Percentiles rank a stretch among this genome's conserved stretches.
Conservation (phyloP, 2,113 vertebrate species). For the Gymnobelideus leadbeateri region DNA sequence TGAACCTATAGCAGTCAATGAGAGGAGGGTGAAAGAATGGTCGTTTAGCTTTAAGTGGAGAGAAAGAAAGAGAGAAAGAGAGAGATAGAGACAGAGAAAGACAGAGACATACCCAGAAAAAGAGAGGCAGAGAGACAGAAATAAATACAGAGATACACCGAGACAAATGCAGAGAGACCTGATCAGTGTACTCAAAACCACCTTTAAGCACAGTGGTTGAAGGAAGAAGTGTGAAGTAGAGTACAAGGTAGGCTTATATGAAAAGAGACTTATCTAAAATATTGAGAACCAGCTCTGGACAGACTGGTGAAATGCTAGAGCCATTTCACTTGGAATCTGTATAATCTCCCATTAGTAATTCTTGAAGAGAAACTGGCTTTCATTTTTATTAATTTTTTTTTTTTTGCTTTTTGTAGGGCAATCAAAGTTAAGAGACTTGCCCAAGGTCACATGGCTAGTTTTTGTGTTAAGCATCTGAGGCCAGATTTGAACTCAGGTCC, state of each 20-base stretch:
- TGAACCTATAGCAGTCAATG: not conserved
- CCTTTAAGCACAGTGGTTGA: not conserved
- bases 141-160: not conserved
- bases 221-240: not conserved
- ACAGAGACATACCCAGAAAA: not conserved
- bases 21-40: slow-evolving; percentile 28
- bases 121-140: not conserved
- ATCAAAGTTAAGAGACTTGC: no score
- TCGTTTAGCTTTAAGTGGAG: not conserved
- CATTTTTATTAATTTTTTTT: not conserved
- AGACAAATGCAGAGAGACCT: not conserved
- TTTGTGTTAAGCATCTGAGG: no score
- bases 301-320: not conserved
- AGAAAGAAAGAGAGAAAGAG: not conserved
- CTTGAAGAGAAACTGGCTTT: not conserved
- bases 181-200: not conserved
- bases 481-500: no score
- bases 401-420: no score
- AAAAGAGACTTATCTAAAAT: not conserved
- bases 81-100: not conserved
- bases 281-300: not conserved
- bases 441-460: no score
- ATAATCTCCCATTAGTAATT: not conserved
- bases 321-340: not conserved
- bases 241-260: not conserved